Evolutionary conservation across 2,797 vertebrate species (phyloP).

Genomic region (Lithobates sylvaticus): DNA sequence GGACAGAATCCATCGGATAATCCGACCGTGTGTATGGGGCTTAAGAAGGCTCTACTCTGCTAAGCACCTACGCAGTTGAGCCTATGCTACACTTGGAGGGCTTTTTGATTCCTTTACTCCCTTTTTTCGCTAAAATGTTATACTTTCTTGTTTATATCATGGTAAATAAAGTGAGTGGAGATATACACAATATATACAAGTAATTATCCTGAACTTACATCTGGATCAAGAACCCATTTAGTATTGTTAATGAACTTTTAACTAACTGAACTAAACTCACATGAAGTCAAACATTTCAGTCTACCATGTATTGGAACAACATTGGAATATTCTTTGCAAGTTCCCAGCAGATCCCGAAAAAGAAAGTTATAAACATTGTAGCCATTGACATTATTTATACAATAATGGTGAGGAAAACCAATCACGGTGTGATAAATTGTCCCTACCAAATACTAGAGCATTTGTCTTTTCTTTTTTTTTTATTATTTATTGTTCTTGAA

Average conservation of each 20-base stretch:
- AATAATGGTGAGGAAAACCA: conserved; percentile 55
- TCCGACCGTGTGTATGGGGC: no score
- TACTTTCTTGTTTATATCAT: no score
- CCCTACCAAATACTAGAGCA: conserved; percentile 37
- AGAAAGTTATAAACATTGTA: conserved; percentile 49
- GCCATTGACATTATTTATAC: conserved; percentile 54
- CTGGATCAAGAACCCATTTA: neutral
- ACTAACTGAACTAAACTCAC: neutral
- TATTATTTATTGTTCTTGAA: conserved; percentile 62
- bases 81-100: no score
- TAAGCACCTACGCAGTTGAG: no score
- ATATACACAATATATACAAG: neutral
- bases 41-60: no score
- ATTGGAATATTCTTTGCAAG: conserved; percentile 21
- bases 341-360: conserved; percentile 2
- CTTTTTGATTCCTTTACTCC: no score
- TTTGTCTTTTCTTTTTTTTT: conserved; percentile 48
- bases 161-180: neutral
- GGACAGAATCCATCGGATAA: no score
- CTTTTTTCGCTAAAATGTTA: no score
- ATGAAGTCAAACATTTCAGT: conserved; percentile 26
- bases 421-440: conserved; percentile 53
- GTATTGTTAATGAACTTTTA: conserved; percentile 4
- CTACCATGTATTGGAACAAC: conserved; percentile 37
- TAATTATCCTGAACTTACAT: neutral